A percentile compares a stretch with the other conserved stretches of the same genome.
Evolutionary conservation across 2,797 vertebrate genomes (phyloP).

Genomic region (Hafferia zeledoni): DNA sequence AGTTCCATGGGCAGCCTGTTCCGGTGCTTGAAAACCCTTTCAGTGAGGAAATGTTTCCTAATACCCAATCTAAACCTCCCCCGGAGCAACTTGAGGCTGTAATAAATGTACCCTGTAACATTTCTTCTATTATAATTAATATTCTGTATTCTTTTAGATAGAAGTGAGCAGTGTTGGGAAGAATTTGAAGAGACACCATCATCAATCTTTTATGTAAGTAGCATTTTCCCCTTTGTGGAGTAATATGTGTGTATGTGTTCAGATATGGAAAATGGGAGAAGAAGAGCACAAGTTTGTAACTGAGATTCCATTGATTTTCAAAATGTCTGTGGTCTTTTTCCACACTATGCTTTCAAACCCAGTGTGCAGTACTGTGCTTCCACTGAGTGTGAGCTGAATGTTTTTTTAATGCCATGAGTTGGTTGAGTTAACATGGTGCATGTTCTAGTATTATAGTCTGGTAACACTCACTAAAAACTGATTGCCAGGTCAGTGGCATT

Average conservation of each 20-base stretch:
- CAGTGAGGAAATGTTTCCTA: background rate
- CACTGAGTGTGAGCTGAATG: background rate
- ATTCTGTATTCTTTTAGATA: conserved; percentile 66
- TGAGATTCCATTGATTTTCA: background rate
- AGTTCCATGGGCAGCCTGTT: background rate
- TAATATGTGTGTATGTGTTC: background rate
- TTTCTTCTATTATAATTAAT: background rate
- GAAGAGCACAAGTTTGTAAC: background rate
- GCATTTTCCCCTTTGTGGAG: background rate
- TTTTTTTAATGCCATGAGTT: background rate
- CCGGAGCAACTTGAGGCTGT: background rate
- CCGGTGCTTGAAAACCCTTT: background rate
- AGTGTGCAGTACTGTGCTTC: background rate
- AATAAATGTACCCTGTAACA: background rate
- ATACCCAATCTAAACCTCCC: background rate
- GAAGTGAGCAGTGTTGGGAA: conserved; percentile 68
- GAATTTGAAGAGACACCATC: conserved; percentile 66
- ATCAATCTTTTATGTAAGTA: conserved; percentile 79
- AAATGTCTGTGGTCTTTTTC: background rate
- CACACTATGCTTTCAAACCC: background rate
- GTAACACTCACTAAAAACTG: background rate
- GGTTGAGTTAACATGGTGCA: background rate
- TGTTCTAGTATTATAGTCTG: background rate
- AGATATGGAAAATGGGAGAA: background rate
- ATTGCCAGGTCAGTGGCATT: background rate